Base-by-base conservation (phyloP, 2,888 invertebrate genomes). In the Caenorhabditis sp. region DNA sequence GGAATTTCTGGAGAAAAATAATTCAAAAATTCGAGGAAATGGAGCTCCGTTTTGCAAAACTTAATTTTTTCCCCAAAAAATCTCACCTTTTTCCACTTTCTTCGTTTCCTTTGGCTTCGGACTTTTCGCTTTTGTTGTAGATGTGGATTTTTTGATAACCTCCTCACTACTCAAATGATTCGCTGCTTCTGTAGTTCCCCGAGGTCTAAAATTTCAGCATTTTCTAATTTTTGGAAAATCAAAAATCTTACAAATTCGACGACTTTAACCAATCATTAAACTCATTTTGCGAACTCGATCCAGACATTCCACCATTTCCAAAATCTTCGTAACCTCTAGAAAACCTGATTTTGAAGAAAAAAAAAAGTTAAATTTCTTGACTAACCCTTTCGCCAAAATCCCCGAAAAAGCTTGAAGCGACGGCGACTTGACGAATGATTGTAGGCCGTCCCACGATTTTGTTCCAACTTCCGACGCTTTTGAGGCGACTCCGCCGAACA, bases 351-450 rank as follows among this genome's bases (percentile, higher is more conserved):
- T 31, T 10, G 31, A 31, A 31, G 4, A 31, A 27, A 27, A 23
- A 54, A 36, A 43, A 26, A 27, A 26, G 54, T 43, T 62, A 37
- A 43, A 23, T n/a, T n/a, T n/a, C n/a, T n/a, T n/a, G 23, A 58
- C 50, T 23, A 27, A 70, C 71, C 66, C 64, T 71, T 72, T 76
- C 0, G 68, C 17, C 23, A 77, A 55, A 26, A 76, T 70, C 49
- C 72, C 72, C 0, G 66, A 73, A 27, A 86, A 81, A 8, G 83
- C 85, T 60, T 86, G 85, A 17, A 86, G 70, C 10, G 86, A 86
- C 17, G 87, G 81, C n/a, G 85, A 86, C 60, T 87, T 86, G 27
- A 86, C 86, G 59, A 87, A 84, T n/a, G 65, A 66, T 1, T 78
- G 80, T n/a, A 85, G 24, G 1, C 84, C 83, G 31, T 82, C 83